Base-by-base conservation (phyloP, 2,797 vertebrate species). In the Thunnus albacares region DNA sequence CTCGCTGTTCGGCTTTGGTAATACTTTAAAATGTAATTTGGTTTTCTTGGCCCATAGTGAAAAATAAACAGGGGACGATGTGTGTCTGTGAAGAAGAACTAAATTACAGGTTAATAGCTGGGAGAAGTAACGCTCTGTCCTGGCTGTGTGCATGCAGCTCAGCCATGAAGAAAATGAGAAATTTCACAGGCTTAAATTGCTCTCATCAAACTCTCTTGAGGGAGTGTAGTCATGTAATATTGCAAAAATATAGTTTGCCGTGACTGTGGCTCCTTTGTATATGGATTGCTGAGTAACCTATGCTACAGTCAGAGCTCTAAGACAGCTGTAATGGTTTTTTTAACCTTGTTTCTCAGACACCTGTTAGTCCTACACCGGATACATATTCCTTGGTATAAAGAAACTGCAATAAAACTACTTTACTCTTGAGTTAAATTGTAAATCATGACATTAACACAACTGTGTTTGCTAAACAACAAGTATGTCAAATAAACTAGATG, bases 131-230 rank as follows among this genome's bases (percentile, higher is more conserved):
- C 47, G 71, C 88, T 89, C 87, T 75, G 87, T 89, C 80, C 88
- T 82, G 84, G 78, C 84, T 67, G 89, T 71, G 80, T 82, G 90
- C 68, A 73, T 71, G 82, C 81, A 78, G 90, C 87, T 92, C 92
- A 90, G 82, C 83, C 90, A 88, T 72, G 93, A 91, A 92, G 91
- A 93, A 94, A 95, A 94, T 94, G 69, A 95, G 93, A 94, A 93
- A 95, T 95, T 94, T 94, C 90, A 91, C 90, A 88, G 81, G 85
- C 82, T 84, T 94, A 93, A 94, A 90, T 87, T 86, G 77, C 84
- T 90, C 90, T 91, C 88, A 90, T 94, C 88, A 92, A 82, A 91
- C 78, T 84, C 86, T 92, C 84, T 77, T 64, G 82, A 87, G 84
- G 86, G 82, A 58, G 70, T 47, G 71, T 53, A 26, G 82, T 79